These are phyloP conservation scores for Drosophila antonietae DNA, from an alignment of 2,888 invertebrate genomes.

Conservation along the genomic window DNA sequence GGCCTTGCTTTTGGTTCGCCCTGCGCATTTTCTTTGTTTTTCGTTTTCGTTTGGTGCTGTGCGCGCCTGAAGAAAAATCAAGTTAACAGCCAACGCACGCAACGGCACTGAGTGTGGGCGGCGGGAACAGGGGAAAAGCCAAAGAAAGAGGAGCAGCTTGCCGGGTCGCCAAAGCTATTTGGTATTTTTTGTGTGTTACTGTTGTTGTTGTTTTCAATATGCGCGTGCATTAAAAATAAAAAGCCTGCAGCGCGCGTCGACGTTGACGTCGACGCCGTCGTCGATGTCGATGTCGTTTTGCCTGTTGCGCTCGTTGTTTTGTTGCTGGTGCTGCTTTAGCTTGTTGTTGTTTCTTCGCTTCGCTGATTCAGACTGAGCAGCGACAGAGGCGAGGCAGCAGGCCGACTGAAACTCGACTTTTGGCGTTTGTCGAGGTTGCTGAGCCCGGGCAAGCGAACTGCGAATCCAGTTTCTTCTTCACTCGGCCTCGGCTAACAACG, in stretches of 20 bases:
- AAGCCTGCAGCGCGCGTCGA: conserved; percentile 62
- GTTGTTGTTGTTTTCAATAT: conserved; percentile 31
- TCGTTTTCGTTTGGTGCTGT: conserved; percentile 44
- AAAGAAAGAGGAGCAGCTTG: conserved; percentile 45
- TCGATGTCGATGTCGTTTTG: conserved; percentile 25
- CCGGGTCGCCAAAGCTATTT: conserved; percentile 56
- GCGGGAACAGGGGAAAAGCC: conserved; percentile 10
- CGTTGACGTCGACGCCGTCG: conserved; percentile 13
- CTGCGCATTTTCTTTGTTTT: conserved; percentile 78
- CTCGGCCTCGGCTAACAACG: conserved; percentile 68
- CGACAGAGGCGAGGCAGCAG: conserved; percentile 26
- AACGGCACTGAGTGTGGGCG: conserved; percentile 43
- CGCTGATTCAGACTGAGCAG: conserved; percentile 65
- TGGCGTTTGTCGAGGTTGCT: conserved; percentile 74
- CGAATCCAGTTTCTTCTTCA: conserved; percentile 80
- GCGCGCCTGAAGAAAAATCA: conserved; percentile 74
- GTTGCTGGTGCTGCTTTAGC: conserved; percentile 31
- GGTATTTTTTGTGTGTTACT: neutral
- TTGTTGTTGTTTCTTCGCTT: conserved; percentile 65
- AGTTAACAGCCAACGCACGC: conserved; percentile 75
- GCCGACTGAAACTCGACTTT: conserved; percentile 71
- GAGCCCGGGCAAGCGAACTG: conserved; percentile 69
- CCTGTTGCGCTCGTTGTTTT: conserved; percentile 41
- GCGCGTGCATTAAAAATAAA: conserved; percentile 63
- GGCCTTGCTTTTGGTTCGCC: conserved; percentile 56